Conservation (phyloP, 2,888 invertebrate genomes). For the Andrena chrysosceles region DNA sequence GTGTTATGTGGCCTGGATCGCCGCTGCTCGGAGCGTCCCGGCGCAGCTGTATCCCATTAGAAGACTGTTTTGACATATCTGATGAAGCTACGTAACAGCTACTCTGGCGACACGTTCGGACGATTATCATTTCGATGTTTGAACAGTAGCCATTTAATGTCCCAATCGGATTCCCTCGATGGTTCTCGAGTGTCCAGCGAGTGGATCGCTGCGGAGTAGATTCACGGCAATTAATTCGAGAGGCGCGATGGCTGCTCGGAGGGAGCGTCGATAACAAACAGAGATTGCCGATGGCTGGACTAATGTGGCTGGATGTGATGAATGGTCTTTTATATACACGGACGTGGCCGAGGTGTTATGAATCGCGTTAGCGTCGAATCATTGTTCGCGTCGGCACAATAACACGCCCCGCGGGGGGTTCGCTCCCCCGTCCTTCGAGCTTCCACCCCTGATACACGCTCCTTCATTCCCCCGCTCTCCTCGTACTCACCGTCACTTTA, state of each 20-base stretch:
- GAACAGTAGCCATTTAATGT: neutral
- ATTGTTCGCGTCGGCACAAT: slow-evolving; percentile 78
- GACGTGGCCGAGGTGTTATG: slow-evolving; percentile 73
- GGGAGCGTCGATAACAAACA: slow-evolving; percentile 73
- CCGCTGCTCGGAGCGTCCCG: too few relatives aligned
- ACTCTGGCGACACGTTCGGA: too few relatives aligned
- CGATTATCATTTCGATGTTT: too few relatives aligned
- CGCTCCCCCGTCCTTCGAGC: slow-evolving; percentile 18
- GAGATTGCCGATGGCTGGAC: slow-evolving; percentile 74
- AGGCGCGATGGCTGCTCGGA: slow-evolving; percentile 19
- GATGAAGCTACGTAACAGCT: too few relatives aligned
- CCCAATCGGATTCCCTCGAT: neutral
- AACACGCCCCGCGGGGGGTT: slow-evolving; percentile 74
- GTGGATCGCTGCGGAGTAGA: neutral
- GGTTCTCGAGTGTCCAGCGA: neutral
- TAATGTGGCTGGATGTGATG: slow-evolving; percentile 73
- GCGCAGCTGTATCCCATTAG: too few relatives aligned
- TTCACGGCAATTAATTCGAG: slow-evolving; percentile 33
- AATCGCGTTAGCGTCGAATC: slow-evolving; percentile 79
- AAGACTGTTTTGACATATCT: too few relatives aligned
- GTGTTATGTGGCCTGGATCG: too few relatives aligned
- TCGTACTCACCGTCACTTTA: slow-evolving; percentile 48
- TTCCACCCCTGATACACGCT: slow-evolving; percentile 40
- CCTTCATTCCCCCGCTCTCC: slow-evolving; percentile 12
- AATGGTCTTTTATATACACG: slow-evolving; percentile 75